Conservation (phyloP, 2,888 invertebrate species). For the Agelastica alni region DNA sequence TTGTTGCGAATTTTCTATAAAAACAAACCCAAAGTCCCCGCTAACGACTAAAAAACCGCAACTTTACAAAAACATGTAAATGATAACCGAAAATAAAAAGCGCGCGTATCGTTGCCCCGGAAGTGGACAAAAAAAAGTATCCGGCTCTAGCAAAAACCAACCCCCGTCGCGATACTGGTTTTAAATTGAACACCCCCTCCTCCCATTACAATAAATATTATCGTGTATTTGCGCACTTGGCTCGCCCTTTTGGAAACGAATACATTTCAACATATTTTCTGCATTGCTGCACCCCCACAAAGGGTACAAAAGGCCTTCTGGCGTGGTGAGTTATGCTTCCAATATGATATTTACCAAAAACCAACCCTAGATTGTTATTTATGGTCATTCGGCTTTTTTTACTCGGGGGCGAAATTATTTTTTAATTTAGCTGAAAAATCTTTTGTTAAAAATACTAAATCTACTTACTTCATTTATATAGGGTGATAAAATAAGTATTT, state of each 20-base stretch:
- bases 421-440: conserved; percentile 12
- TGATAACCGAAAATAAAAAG: too few species aligned
- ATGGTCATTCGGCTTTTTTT: conserved; percentile 11
- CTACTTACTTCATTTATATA: too few species aligned
- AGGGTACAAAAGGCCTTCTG: conserved; percentile 28
- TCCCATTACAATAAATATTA: conserved; percentile 20
- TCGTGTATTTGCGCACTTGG: conserved; percentile 26
- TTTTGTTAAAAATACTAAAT: too few species aligned
- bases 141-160: not conserved
- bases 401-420: conserved; percentile 10
- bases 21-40: too few species aligned
- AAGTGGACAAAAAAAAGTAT: conserved; percentile 4
- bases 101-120: not conserved
- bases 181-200: conserved; percentile 15
- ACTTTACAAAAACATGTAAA: too few species aligned
- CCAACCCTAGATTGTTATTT: conserved; percentile 15
- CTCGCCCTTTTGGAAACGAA: conserved; percentile 31
- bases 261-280: conserved; percentile 47
- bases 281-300: conserved; percentile 40
- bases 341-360: conserved; percentile 14
- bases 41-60: too few species aligned
- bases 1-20: too few species aligned
- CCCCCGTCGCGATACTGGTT: conserved; percentile 1
- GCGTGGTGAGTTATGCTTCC: conserved; percentile 6
- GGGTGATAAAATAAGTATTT: too few species aligned